Base-by-base conservation (phyloP, 2,113 vertebrate species). In the Myotis davidii region DNA sequence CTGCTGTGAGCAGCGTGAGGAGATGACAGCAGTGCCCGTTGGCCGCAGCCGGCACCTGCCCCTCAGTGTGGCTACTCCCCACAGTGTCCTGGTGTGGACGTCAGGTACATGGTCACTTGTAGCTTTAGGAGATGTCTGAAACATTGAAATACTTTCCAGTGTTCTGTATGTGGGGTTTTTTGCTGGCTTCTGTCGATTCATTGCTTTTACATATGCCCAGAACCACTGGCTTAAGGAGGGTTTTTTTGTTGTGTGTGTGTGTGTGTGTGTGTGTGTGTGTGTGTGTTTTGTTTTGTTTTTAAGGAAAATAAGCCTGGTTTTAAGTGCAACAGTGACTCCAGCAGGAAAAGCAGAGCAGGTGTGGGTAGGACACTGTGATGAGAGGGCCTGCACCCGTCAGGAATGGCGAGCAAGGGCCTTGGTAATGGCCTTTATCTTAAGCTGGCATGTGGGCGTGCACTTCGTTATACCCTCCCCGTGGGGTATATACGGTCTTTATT, bases 351-450 rank as follows among this genome's bases (percentile, higher is more conserved):
- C 14, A 20, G 52, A 32, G 54, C 13, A 42, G 64, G 6, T 42
- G 34, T 52, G 14, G 56, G 54, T 2, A 37, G 48, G 29, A n/a
- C 0, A 0, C 11, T 12, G 0, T 0, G 14, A 37, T 29, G 48
- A 59, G n/a, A 20, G 34, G 34, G n/a, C 20, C 82, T 27, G 39
- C 9, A 23, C 21, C 34, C 5, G 21, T 17, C 13, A n/a, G 79
- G n/a, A 17, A 2, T 27, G 39, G 14, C 25, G 2, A 1, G 6
- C 52, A 1, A 16, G 18, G 78, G 54, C 14, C 8, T 32, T 14
- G 27, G 78, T 21, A 34, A 0, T 42, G 25, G 56, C 32, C 23
- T 70, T 42, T 18, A 52, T 37, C 78, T 23, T 39, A 52, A 54
- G 61, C 23, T 70, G 20, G 27, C 27, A 13, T 13, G 5, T 3